phyloP scores from a whole-genome alignment of 2,888 invertebrate genomes.

The Drosophila helvetica region DNA sequence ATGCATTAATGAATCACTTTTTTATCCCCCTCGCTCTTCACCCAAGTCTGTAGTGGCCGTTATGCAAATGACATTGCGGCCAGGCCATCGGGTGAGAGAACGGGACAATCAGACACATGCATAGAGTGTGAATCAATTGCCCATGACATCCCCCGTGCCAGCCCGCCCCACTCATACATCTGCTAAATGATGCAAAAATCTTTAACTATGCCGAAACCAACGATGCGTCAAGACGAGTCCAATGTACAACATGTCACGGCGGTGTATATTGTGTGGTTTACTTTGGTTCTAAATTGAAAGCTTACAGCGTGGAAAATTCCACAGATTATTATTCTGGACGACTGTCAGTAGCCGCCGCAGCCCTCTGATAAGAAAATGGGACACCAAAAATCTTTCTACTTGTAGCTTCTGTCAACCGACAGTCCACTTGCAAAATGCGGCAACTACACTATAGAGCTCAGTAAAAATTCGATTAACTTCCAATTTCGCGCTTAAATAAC shows the following conservation, averaged over 20 bases:
- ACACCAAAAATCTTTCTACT: not conserved
- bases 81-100: slow-evolving; percentile 8
- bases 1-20: slow-evolving; percentile 26
- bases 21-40: not conserved
- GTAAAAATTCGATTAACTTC: slow-evolving; percentile 17
- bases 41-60: slow-evolving; percentile 10
- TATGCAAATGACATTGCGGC: slow-evolving; percentile 30
- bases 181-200: slow-evolving; percentile 33
- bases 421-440: not conserved
- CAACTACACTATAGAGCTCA: not conserved
- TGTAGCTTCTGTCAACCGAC: not conserved
- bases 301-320: slow-evolving; percentile 28
- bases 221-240: slow-evolving; percentile 14
- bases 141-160: not conserved
- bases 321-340: slow-evolving; percentile 12
- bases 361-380: not conserved
- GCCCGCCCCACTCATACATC: not conserved
- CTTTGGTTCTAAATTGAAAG: not conserved
- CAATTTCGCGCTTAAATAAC: slow-evolving; percentile 13
- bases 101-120: not conserved
- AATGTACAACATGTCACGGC: slow-evolving; percentile 25
- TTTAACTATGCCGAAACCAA: slow-evolving; percentile 26
- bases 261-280: not conserved
- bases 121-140: slow-evolving; percentile 7
- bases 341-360: slow-evolving; percentile 9